Conservation (phyloP, 2,888 invertebrate genomes). For the Dolomedes plantarius region DNA sequence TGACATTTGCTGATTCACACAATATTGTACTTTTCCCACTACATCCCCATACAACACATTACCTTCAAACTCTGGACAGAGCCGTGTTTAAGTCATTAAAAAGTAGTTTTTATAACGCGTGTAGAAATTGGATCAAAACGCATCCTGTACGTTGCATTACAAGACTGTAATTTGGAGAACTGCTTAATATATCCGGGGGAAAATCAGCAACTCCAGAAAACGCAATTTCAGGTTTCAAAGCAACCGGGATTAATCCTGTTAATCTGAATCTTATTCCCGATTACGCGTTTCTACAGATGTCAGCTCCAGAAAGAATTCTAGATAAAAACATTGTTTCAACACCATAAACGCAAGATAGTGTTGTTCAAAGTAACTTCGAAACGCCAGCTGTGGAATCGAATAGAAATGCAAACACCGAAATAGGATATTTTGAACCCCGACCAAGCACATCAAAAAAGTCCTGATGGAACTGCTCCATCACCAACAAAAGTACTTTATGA, state of each 20-base stretch:
- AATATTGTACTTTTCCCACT: not conserved
- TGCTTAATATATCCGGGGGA: too few species aligned
- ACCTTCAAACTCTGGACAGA: not conserved
- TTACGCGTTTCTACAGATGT: not conserved
- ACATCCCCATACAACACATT: constrained; percentile 3
- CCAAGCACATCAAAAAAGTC: constrained; percentile 18
- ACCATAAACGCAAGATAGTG: too few species aligned
- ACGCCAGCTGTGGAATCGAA: too few species aligned
- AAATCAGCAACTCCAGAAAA: too few species aligned
- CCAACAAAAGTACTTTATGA: not conserved
- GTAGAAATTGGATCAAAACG: constrained; percentile 6
- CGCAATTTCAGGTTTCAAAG: too few species aligned
- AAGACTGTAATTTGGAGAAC: constrained; percentile 7
- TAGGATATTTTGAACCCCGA: too few species aligned
- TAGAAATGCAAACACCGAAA: too few species aligned
- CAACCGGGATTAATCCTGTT: constrained; percentile 5
- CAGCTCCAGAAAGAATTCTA: constrained; percentile 4
- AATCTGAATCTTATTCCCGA: not conserved
- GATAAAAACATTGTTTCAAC: too few species aligned
- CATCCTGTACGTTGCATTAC: not conserved
- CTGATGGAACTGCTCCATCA: not conserved
- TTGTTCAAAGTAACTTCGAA: too few species aligned
- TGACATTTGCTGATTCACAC: not conserved
- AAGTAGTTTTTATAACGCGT: not conserved
- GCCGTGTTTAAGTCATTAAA: not conserved